These are phyloP conservation scores for Drosophila percnosoma DNA, from an alignment of 2,888 invertebrate species.

Conservation along the genomic window DNA sequence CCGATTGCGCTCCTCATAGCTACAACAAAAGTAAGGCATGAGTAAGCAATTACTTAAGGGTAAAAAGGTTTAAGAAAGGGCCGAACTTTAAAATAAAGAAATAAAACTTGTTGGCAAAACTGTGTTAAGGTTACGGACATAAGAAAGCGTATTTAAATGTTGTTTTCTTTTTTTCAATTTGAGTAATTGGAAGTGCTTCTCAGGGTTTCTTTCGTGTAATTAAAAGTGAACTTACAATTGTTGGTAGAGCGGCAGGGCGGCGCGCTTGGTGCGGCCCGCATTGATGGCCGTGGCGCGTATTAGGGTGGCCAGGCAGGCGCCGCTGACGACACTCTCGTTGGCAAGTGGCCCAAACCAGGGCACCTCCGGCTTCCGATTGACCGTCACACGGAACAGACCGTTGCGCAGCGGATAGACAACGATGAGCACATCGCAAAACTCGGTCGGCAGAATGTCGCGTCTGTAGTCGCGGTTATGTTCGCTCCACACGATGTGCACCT, in stretches of 20 bases:
- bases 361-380: constrained; percentile 94
- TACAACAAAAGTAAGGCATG: constrained; percentile 81
- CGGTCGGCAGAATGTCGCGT: constrained; percentile 98
- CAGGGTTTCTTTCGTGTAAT: background rate
- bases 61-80: no score
- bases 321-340: constrained; percentile 91
- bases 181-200: background rate
- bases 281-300: constrained; percentile 95
- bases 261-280: constrained; percentile 96
- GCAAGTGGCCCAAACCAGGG: constrained; percentile 98
- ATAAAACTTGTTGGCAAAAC: background rate
- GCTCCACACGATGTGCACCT: constrained; percentile 99
- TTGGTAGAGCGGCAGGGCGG: constrained; percentile 95
- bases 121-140: background rate
- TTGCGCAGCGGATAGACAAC: constrained; percentile 97
- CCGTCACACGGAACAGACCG: constrained; percentile 94
- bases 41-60: background rate
- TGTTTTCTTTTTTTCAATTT: background rate
- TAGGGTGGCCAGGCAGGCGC: constrained; percentile 90
- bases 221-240: constrained; percentile 90
- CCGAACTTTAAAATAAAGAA: background rate
- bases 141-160: background rate
- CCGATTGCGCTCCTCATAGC: constrained; percentile 95
- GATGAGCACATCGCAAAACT: constrained; percentile 99
- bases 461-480: constrained; percentile 98